These are phyloP conservation scores for Tinea pellionella DNA, from an alignment of 2,888 invertebrate genomes.

Conservation along the genomic window DNA sequence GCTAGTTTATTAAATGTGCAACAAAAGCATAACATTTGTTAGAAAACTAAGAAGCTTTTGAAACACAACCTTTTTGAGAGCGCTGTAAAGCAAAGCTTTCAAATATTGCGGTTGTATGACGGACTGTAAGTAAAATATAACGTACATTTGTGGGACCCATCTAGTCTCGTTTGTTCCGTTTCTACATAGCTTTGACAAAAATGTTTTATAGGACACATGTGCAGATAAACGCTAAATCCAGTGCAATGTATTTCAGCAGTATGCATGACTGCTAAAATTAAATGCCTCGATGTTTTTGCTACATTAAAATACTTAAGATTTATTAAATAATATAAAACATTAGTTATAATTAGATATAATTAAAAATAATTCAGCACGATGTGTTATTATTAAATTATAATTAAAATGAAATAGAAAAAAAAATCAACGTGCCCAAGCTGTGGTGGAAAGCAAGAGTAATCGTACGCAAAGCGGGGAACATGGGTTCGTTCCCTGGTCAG, in stretches of 20 bases:
- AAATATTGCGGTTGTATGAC: constrained; percentile 22
- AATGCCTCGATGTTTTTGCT: too few relatives aligned
- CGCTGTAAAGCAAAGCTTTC: constrained; percentile 24
- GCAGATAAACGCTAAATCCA: not conserved
- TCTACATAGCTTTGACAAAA: constrained; percentile 9
- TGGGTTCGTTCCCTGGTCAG: too few relatives aligned
- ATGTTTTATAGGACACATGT: not conserved
- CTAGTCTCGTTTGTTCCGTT: constrained; percentile 22
- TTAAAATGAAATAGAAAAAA: too few relatives aligned
- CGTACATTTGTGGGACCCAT: constrained; percentile 21
- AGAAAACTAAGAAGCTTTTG: constrained; percentile 17
- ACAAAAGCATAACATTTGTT: not conserved
- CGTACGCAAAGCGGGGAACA: too few relatives aligned
- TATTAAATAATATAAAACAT: too few relatives aligned
- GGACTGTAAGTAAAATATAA: constrained; percentile 24
- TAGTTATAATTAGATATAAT: too few relatives aligned
- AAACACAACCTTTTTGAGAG: constrained; percentile 21
- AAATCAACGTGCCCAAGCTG: too few relatives aligned
- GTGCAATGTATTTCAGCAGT: not conserved
- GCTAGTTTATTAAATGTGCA: too few relatives aligned
- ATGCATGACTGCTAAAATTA: not conserved
- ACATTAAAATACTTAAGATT: too few relatives aligned
- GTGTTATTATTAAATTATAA: too few relatives aligned
- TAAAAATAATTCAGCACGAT: too few relatives aligned
- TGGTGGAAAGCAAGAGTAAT: too few relatives aligned